A percentile compares a stretch with the other conserved stretches of the same genome.
Evolutionary conservation across 2,888 invertebrate species (phyloP).

Genomic region (Heliconius cydno): DNA sequence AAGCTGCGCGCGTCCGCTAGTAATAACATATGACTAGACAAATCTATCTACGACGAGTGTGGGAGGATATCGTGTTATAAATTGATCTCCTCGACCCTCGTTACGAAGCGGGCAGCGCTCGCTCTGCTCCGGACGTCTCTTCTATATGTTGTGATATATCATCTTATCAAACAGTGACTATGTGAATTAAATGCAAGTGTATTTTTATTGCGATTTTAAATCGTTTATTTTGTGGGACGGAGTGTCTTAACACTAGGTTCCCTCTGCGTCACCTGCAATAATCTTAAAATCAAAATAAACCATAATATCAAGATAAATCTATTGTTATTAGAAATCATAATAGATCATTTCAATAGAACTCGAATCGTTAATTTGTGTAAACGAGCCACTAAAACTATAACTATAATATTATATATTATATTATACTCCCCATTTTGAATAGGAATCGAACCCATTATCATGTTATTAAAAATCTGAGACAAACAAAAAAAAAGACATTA

Average conservation of each 20-base stretch:
- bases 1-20: too few species aligned
- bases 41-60: background rate
- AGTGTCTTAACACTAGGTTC: too few species aligned
- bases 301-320: too few species aligned
- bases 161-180: background rate
- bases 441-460: background rate
- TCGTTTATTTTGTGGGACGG: too few species aligned
- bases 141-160: background rate
- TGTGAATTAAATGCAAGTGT: background rate
- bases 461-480: background rate
- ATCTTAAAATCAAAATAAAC: too few species aligned
- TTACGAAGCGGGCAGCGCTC: constrained; percentile 12
- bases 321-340: too few species aligned
- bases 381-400: too few species aligned
- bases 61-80: background rate
- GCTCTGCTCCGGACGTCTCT: background rate
- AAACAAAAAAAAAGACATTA: background rate
- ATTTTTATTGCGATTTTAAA: background rate
- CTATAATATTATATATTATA: too few species aligned
- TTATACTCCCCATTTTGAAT: too few species aligned
- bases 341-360: background rate
- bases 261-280: too few species aligned
- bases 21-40: background rate
- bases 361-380: background rate
- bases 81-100: constrained; percentile 10